Percentiles rank a stretch among this genome's conserved stretches.
These are phyloP conservation scores for Virgularia gustaviana DNA, from an alignment of 92 coral and sea anemone species.

Conservation along the genomic window DNA sequence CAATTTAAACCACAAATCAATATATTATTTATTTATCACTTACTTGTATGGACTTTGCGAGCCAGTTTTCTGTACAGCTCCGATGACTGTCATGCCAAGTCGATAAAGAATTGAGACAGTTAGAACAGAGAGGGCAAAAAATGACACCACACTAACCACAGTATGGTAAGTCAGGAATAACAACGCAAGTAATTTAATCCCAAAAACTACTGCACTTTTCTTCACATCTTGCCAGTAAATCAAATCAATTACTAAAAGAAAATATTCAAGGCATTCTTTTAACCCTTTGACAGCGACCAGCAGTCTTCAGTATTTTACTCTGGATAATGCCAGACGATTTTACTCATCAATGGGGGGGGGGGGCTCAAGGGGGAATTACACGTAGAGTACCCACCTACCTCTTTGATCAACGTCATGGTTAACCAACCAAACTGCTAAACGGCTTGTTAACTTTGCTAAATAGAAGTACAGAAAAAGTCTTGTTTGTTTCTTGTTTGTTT, in stretches of 20 bases:
- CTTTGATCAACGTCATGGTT: constrained; percentile 74
- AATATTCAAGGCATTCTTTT: no score
- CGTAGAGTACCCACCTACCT: constrained; percentile 65
- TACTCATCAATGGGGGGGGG: constrained; percentile 25
- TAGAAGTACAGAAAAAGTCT: constrained; percentile 2
- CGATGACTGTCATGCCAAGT: constrained; percentile 97
- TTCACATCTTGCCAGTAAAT: constrained; percentile 85
- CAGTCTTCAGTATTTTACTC: no score
- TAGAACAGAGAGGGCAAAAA: constrained; percentile 94
- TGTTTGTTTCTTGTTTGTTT: no score
- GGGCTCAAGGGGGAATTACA: not conserved
- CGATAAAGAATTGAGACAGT: constrained; percentile 90
- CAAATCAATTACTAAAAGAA: constrained; percentile 73
- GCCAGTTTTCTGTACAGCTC: constrained; percentile 96
- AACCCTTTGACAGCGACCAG: no score
- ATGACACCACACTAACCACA: constrained; percentile 74
- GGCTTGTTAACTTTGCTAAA: constrained; percentile 79
- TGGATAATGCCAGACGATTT: no score
- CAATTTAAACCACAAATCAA: no score
- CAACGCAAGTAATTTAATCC: constrained; percentile 62
- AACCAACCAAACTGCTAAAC: constrained; percentile 89
- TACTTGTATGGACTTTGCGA: constrained; percentile 89
- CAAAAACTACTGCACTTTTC: constrained; percentile 81
- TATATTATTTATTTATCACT: constrained; percentile 26
- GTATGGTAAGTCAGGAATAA: constrained; percentile 69